Conservation (phyloP, 2,888 invertebrate species). For the Formica aserva region DNA sequence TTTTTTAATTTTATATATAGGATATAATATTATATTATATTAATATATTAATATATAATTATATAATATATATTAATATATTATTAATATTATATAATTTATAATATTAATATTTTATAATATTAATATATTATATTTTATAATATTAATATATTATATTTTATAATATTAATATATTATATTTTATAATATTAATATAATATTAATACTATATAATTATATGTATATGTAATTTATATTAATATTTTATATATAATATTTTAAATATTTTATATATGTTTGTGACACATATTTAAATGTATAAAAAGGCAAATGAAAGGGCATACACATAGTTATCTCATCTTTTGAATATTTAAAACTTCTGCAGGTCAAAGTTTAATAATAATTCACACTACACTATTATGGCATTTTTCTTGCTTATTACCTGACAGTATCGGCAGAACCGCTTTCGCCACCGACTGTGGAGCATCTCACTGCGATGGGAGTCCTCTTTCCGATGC, state of each 20-base stretch:
- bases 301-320: not conserved
- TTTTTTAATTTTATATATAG: not conserved
- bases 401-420: conserved; percentile 23
- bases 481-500: conserved; percentile 93
- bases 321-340: not conserved
- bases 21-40: too few species aligned
- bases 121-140: not conserved
- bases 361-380: not conserved
- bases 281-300: not conserved
- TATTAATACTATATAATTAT: too few species aligned
- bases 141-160: too few species aligned
- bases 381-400: not conserved
- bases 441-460: conserved; percentile 96
- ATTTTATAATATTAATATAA: too few species aligned
- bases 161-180: too few species aligned
- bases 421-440: conserved; percentile 92
- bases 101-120: not conserved
- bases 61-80: too few species aligned
- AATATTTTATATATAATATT: not conserved
- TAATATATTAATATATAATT: too few species aligned
- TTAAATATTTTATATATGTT: too few species aligned
- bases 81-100: too few species aligned
- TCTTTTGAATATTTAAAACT: conserved; percentile 12
- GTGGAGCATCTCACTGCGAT: conserved; percentile 94
- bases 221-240: too few species aligned